phyloP scores from a whole-genome alignment of 2,113 vertebrate genomes.

The Campylomormyrus numenius region DNA sequence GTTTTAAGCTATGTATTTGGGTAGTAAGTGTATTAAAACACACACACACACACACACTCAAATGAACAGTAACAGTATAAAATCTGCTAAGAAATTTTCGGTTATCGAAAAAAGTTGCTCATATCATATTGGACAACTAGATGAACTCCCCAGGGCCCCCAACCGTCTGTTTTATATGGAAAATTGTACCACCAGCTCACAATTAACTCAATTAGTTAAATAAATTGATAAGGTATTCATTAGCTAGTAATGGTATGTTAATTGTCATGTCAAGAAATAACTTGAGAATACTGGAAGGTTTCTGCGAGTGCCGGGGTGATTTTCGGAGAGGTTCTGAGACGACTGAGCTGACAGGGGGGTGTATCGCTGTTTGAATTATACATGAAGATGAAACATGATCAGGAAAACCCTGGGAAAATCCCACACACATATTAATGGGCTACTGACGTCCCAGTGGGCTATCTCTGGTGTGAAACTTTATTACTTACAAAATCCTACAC shows the following conservation, averaged over 20 bases:
- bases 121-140: not conserved
- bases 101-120: not conserved
- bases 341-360: not conserved
- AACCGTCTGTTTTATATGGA: not conserved
- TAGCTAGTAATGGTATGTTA: not conserved
- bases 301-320: not conserved
- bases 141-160: not conserved
- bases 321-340: not conserved
- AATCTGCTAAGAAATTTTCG: not conserved
- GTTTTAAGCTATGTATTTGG: too few species aligned
- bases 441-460: not conserved
- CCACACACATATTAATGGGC: not conserved
- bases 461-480: not conserved
- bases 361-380: not conserved
- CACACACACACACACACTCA: not conserved
- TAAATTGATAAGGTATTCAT: not conserved
- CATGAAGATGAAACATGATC: not conserved
- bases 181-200: not conserved
- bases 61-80: not conserved
- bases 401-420: not conserved
- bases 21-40: not conserved
- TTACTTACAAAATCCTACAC: not conserved
- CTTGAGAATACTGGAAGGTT: not conserved
- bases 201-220: not conserved
- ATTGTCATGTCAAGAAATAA: not conserved